phyloP scores from a whole-genome alignment of 2,888 invertebrate genomes.

The Tetrapedia diversipes region DNA sequence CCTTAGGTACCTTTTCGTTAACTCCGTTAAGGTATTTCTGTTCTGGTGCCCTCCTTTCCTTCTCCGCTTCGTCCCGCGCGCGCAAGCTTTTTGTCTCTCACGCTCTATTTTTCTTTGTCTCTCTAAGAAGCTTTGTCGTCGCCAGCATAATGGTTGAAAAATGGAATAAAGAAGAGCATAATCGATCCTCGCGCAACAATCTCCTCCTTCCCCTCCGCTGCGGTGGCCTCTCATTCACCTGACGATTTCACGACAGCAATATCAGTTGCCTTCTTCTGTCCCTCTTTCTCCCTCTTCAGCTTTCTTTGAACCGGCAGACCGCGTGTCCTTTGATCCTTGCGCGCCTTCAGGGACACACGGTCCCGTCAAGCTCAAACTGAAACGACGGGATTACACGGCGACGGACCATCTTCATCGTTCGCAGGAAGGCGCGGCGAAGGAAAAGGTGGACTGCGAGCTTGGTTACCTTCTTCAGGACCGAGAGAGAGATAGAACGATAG shows the following conservation, averaged over 20 bases:
- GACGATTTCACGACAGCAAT: slow-evolving; percentile 8
- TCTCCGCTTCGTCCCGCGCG: background rate
- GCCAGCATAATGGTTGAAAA: slow-evolving; percentile 7
- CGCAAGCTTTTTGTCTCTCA: slow-evolving; percentile 13
- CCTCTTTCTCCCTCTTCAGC: background rate
- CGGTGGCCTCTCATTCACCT: background rate
- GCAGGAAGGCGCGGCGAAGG: slow-evolving; percentile 23
- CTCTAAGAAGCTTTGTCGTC: background rate
- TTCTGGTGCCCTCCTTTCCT: slow-evolving; percentile 1
- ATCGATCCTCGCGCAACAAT: slow-evolving; percentile 37
- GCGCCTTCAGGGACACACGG: slow-evolving; percentile 41
- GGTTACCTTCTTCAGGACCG: slow-evolving; percentile 32
- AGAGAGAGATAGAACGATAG: slow-evolving; percentile 14
- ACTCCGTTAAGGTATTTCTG: slow-evolving; percentile 59
- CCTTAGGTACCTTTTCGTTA: slow-evolving; percentile 66
- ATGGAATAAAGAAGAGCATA: slow-evolving; percentile 19
- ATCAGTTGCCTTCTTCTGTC: background rate
- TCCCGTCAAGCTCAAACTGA: slow-evolving; percentile 61
- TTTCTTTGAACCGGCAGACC: slow-evolving; percentile 37
- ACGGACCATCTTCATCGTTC: slow-evolving; percentile 34
- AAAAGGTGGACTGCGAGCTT: slow-evolving; percentile 15
- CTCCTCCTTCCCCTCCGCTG: background rate
- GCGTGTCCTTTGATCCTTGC: slow-evolving; percentile 61
- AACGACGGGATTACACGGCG: slow-evolving; percentile 44
- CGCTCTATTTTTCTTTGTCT: background rate